Conservation (phyloP, 2,888 invertebrate species). For the Melanargia galathea region DNA sequence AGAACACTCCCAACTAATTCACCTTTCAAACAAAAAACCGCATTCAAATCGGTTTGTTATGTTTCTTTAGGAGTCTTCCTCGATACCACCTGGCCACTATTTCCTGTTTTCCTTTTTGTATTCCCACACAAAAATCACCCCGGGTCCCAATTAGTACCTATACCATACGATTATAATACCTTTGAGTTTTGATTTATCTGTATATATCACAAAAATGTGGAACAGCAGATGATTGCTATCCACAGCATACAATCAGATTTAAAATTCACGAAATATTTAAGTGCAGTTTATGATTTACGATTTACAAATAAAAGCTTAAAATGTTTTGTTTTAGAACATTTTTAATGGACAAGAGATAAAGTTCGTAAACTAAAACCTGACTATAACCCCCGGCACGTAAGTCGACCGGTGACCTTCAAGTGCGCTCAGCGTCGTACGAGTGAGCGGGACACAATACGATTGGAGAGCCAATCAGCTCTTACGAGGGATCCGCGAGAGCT, state of each 20-base stretch:
- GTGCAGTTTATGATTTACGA: not conserved
- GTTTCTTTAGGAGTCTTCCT: not conserved
- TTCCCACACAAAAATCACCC: slow-evolving; percentile 10
- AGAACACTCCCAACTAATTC: too few species aligned
- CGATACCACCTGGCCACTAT: not conserved
- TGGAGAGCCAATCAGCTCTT: too few species aligned
- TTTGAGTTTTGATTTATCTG: slow-evolving; percentile 3
- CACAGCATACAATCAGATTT: not conserved
- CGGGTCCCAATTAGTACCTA: slow-evolving; percentile 6
- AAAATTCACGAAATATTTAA: not conserved
- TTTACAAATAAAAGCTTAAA: not conserved
- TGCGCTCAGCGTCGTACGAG: too few species aligned
- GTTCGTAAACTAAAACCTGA: too few species aligned
- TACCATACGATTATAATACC: not conserved
- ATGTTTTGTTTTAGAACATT: not conserved
- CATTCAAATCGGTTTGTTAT: too few species aligned
- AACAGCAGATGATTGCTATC: slow-evolving; percentile 2
- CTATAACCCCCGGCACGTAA: too few species aligned
- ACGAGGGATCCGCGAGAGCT: too few species aligned
- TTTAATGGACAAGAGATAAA: too few species aligned
- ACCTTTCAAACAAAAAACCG: too few species aligned
- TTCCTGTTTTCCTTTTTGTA: slow-evolving; percentile 8
- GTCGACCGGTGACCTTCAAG: too few species aligned
- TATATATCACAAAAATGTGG: not conserved
- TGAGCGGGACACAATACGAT: too few species aligned